Evolutionary conservation across 2,888 invertebrate species (phyloP), one percentile per base, ranked within the genome.

Genomic region (Pandemis heparana): DNA sequence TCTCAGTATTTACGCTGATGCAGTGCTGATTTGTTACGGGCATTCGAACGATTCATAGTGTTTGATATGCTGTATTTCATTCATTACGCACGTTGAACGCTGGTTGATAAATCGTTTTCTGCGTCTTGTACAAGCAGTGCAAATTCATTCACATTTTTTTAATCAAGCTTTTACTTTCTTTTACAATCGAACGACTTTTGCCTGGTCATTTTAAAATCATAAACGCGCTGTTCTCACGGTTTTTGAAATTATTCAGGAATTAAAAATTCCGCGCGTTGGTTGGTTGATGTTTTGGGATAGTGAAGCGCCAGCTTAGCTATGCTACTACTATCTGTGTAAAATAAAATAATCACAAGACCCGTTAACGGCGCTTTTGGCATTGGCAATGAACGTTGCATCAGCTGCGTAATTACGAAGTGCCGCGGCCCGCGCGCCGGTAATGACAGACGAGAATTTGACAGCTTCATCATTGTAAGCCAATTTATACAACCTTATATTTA

Each of bases 351-450:
- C 43, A 16, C 12, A 10, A 39, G 56, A 23, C 32, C 38, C 56
- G 61, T 46, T 71, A 75, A 53, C 73, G 75, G 76, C 79, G 75
- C 75, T 75, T 75, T 74, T 75, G 82, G 78, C 85, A 88, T 84
- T 88, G 88, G 86, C 90, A 89, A 85, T 89, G 87, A 88, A 87
- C 78, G 80, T 80, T 78, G 81, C 80, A 75, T 80, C 84, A 80
- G 83, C 82, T 80, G 82, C 85, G 85, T 91, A 90, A 91, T 90
- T 88, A 86, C 84, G 79, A 83, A 81, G 86, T 85, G 87, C 86
- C 86, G 83, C 71, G 5, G 63, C 64, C 14, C 46, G 12, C 66
- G 43, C 32, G 81, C 85, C 80, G 80, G 78, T 80, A 84, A 64
- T 76, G 81, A 82, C 81, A 83, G 82, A 82, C 83, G 63, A 63